Conservation (phyloP, 1,140 invertebrate species). For the Colletes latitarsis region DNA sequence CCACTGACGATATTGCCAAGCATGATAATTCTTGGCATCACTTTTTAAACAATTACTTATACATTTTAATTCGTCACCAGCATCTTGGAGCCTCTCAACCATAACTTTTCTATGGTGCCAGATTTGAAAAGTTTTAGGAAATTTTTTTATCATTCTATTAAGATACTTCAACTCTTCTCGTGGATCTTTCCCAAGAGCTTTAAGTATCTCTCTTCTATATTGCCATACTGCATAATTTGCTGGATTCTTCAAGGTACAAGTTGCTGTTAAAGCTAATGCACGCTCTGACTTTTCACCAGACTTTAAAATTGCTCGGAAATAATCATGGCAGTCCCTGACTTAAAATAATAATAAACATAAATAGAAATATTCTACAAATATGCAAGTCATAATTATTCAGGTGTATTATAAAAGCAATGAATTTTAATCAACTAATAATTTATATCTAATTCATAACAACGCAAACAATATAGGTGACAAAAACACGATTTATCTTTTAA, state of each 20-base stretch:
- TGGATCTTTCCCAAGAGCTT: conserved; percentile 90
- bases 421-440: neutral
- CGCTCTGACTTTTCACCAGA: conserved; percentile 94
- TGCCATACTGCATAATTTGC: conserved; percentile 99
- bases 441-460: neutral
- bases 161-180: conserved; percentile 92
- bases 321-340: conserved; percentile 97
- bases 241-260: conserved; percentile 95
- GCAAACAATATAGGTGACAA: neutral
- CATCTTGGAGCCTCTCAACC: conserved; percentile 93
- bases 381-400: conserved; percentile 4
- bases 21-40: conserved; percentile 99
- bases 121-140: conserved; percentile 97
- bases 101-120: conserved; percentile 95
- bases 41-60: conserved; percentile 90
- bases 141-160: conserved; percentile 91
- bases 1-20: conserved; percentile 99
- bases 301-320: conserved; percentile 95
- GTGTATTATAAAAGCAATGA: conserved; percentile 6
- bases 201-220: conserved; percentile 92
- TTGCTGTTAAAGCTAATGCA: conserved; percentile 92
- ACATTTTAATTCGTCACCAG: conserved; percentile 90
- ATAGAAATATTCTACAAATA: conserved; percentile 17
- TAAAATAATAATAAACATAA: conserved; percentile 75
- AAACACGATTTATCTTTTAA: neutral